Percentiles rank a stretch among this genome's conserved stretches.
phyloP scores from a whole-genome alignment of 2,113 vertebrate genomes.

The Capreolus pygargus region DNA sequence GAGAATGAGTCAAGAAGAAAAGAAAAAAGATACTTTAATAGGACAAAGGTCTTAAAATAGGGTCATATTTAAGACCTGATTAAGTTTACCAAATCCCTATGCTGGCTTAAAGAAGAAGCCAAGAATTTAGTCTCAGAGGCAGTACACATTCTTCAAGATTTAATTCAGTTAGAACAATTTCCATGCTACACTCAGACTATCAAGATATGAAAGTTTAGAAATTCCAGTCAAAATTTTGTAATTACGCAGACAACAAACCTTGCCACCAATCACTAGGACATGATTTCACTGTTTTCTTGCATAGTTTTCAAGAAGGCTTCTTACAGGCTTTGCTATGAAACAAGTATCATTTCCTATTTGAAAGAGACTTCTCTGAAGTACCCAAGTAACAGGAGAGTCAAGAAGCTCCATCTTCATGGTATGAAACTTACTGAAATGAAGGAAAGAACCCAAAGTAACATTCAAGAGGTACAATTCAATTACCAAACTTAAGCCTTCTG shows the following conservation, averaged over 20 bases:
- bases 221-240: slow-evolving; percentile 5
- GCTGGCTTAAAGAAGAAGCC: not conserved
- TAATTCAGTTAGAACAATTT: slow-evolving; percentile 21
- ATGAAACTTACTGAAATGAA: slow-evolving; percentile 22
- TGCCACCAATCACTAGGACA: not conserved
- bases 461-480: not conserved
- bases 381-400: not conserved
- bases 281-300: not conserved
- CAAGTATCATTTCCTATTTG: slow-evolving; percentile 24
- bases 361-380: not conserved
- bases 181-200: not conserved
- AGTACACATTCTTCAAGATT: not conserved
- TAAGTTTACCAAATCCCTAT: not conserved
- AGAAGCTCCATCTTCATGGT: slow-evolving; percentile 26
- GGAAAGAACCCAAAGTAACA: slow-evolving; percentile 17
- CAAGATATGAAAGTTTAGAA: not conserved
- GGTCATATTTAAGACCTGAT: not conserved
- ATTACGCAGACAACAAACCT: not conserved
- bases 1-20: not conserved
- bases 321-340: not conserved
- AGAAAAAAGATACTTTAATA: not conserved
- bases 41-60: not conserved
- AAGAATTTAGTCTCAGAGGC: not conserved
- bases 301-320: slow-evolving; percentile 3
- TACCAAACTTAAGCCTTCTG: slow-evolving; percentile 47